A percentile compares a stretch with the other conserved stretches of the same genome.
Conservation (phyloP, 2,797 vertebrate genomes). For the Acestrorhynchus altus region DNA sequence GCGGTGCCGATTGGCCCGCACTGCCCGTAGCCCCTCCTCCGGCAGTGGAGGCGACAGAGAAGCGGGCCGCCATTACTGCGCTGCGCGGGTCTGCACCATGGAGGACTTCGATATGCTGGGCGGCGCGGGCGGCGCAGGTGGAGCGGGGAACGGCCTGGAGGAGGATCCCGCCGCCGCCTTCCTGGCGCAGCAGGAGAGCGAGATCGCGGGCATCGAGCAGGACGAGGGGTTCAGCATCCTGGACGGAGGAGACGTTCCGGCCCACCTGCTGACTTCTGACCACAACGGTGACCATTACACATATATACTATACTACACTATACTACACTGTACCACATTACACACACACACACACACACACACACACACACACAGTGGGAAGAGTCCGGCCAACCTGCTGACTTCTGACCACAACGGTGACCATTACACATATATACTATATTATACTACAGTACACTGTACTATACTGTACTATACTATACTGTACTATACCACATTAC, state of each 20-base stretch:
- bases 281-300: background rate
- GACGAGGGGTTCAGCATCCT: slow-evolving; percentile 94
- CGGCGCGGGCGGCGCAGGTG: slow-evolving; percentile 74
- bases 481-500: too few species aligned
- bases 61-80: slow-evolving; percentile 26
- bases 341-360: too few species aligned
- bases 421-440: too few species aligned
- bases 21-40: background rate
- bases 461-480: too few species aligned
- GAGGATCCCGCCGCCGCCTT: slow-evolving; percentile 95
- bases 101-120: slow-evolving; percentile 84
- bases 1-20: slow-evolving; percentile 63
- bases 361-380: too few species aligned
- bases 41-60: slow-evolving; percentile 50
- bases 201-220: slow-evolving; percentile 95
- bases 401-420: too few species aligned
- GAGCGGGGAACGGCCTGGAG: slow-evolving; percentile 85
- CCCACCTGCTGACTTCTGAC: slow-evolving; percentile 55
- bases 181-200: slow-evolving; percentile 93
- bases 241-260: slow-evolving; percentile 88
- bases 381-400: too few species aligned
- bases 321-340: too few species aligned
- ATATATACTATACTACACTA: too few species aligned
- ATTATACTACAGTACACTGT: too few species aligned
- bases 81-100: too few species aligned